Base-by-base conservation (phyloP, 2,797 vertebrate genomes). In the Hydrophis major region DNA sequence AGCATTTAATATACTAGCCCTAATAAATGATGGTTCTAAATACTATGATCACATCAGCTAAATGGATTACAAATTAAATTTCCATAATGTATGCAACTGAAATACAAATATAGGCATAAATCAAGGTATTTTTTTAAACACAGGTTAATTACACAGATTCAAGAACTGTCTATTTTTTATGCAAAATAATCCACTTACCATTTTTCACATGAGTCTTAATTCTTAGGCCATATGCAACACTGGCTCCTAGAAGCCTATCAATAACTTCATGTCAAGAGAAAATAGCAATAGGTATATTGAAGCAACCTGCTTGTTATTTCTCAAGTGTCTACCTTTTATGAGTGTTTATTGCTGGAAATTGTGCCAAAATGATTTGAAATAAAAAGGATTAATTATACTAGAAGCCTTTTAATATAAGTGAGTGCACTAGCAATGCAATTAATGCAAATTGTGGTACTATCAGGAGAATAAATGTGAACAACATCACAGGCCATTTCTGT, bases 31-130 rank as follows among this genome's bases (percentile, higher is more conserved):
- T 98, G 97, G 98, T 98, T 98, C 98, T 99, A 98, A 99, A 98
- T 98, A 98, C 98, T 98, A 98, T 97, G 98, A 98, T 97, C 98
- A 97, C 99, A 99, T 99, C 99, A 99, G 99, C 98, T 99, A 99
- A 99, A 99, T 99, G 99, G 99, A 99, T 99, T 99, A 99, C 99
- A 99, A 99, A 99, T 99, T 99, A 98, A 99, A 99, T 99, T 98
- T 99, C 99, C 99, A 99, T 99, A 99, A 99, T 99, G 98, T 97
- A 99, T 98, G 98, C 98, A 99, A 98, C 98, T 97, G 98, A 98
- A 99, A 99, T 98, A 99, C 98, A 98, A 98, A 99, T 96, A 94
- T 96, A 91, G 97, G 96, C 98, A 98, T 99, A 99, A 99, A 99
- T 99, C 99, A 99, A 96, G 86, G 98, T 98, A 98, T 98, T 99